Base-by-base conservation (phyloP, 2,113 vertebrate species). In the Vidua chalybeata region DNA sequence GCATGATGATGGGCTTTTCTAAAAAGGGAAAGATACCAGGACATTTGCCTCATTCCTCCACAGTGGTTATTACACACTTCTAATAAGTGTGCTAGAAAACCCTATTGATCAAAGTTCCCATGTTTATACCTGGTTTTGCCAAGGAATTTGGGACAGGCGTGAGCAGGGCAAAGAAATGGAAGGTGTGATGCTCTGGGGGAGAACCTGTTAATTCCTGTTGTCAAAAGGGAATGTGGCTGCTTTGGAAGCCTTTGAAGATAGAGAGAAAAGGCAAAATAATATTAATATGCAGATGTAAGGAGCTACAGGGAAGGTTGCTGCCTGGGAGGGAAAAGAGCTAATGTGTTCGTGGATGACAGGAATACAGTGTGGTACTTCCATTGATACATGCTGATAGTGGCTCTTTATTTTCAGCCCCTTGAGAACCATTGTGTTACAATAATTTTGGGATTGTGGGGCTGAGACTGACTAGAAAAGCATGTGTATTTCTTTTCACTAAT, bases 311-410 rank as follows among this genome's bases (percentile, higher is more conserved):
- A 12, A 46, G 51, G 22, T 28, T 11, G 24, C 16, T 68, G 37
- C 26, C 69, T 43, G 82, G 39, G 48, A 54, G 59, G 49, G 71
- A 33, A 41, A 58, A 76, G 21, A 61, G 45, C 13, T 30, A 52
- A 12, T 0, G 1, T 37, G 56, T 52, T 49, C 30, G 6, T 5
- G 39, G 62, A 8, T 20, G 0, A 0, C 24, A 61, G 88, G 45
- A 92, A 35, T 35, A 37, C 51, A n/a, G 28, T 19, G 13, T 69
- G 61, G 58, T 52, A 5, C 54, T 49, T 90, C 58, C 33, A 2
- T 15, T 46, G 82, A 26, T 48, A 66, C 33, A 1, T 18, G 23
- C 24, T 37, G 43, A 4, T 21, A 7, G 46, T 28, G 69, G 21
- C 37, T 58, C 8, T 27, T 49, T 4, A 5, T 15, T 77, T 91